Evolutionary conservation across 2,797 vertebrate species (phyloP).

Genomic region (Brachyrhaphis roseni): DNA sequence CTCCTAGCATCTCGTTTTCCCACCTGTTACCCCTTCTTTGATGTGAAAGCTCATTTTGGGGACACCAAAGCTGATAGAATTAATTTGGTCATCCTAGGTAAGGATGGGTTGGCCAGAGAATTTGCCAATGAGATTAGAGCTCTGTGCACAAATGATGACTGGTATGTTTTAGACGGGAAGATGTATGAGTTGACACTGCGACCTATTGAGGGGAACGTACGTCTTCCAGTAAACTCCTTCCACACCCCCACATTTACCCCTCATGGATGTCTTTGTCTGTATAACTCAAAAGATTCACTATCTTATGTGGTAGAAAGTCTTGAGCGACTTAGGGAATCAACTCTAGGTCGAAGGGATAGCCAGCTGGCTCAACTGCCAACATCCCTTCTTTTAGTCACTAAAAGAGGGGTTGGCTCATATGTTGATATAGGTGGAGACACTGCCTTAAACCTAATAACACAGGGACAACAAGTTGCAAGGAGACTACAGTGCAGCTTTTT

Average conservation of each 20-base stretch:
- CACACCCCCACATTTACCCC: slow-evolving; percentile 94
- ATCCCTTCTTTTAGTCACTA: slow-evolving; percentile 90
- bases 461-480: slow-evolving; percentile 92
- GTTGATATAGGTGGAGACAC: slow-evolving; percentile 92
- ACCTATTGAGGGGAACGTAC: slow-evolving; percentile 96
- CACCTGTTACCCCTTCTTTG: slow-evolving; percentile 86
- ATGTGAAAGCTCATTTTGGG: slow-evolving; percentile 82
- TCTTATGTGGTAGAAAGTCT: slow-evolving; percentile 95
- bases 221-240: slow-evolving; percentile 96
- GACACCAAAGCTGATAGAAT: slow-evolving; percentile 89
- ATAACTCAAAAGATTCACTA: slow-evolving; percentile 96
- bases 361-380: slow-evolving; percentile 85
- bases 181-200: slow-evolving; percentile 93
- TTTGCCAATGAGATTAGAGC: slow-evolving; percentile 97
- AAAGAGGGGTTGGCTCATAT: slow-evolving; percentile 87
- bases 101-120: slow-evolving; percentile 93
- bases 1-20: slow-evolving; percentile 84
- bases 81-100: slow-evolving; percentile 95
- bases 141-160: slow-evolving; percentile 95
- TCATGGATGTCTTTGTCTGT: slow-evolving; percentile 96
- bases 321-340: slow-evolving; percentile 91
- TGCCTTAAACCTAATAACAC: slow-evolving; percentile 89
- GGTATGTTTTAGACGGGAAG: slow-evolving; percentile 93
- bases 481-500: slow-evolving; percentile 93
- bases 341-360: slow-evolving; percentile 86